Evolutionary conservation across 2,797 vertebrate genomes (phyloP).

Genomic region (Agapornis canus): DNA sequence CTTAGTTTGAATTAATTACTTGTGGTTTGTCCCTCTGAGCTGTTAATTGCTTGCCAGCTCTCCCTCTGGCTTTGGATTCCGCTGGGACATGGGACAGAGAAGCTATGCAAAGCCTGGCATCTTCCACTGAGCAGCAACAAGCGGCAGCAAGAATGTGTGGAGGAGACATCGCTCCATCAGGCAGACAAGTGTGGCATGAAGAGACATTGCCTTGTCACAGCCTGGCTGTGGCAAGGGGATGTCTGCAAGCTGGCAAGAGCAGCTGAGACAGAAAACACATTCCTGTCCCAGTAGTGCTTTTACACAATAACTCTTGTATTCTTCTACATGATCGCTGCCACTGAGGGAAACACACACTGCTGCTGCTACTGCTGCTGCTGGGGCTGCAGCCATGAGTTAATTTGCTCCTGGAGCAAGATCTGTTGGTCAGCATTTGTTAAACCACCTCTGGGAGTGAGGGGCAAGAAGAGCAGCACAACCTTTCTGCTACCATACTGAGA

Average conservation of each 20-base stretch:
- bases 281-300: neutral
- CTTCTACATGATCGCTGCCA: fast-evolving
- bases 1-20: neutral
- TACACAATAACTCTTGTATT: neutral
- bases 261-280: neutral
- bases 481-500: neutral
- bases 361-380: neutral
- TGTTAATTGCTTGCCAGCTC: neutral
- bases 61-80: neutral
- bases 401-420: neutral
- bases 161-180: neutral
- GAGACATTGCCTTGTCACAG: neutral
- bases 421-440: neutral
- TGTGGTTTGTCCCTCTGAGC: neutral
- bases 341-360: neutral
- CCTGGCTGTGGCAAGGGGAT: neutral
- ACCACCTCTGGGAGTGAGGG: neutral
- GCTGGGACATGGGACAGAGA: neutral
- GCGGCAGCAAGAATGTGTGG: fast-evolving
- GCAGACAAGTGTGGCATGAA: neutral
- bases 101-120: neutral
- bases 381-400: neutral
- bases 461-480: neutral
- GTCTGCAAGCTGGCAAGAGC: neutral
- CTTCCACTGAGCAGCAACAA: neutral